Evolutionary conservation across 37 sponge, comb jelly and placozoan genomes (phyloP).

Genomic region (Diacarnus erythraeanus): DNA sequence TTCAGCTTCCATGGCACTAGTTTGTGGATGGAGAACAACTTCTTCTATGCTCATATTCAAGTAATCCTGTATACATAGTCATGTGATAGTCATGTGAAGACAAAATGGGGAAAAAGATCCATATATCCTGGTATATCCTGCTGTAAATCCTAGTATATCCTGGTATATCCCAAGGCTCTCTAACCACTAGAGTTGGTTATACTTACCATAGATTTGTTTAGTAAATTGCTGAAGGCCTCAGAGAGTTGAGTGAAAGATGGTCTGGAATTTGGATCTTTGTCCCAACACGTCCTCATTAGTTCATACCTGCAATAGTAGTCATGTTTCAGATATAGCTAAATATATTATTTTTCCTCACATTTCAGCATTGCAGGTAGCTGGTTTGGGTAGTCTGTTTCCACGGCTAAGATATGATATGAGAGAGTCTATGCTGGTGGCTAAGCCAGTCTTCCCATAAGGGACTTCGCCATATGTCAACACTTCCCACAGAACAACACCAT

Average conservation of each 20-base stretch:
- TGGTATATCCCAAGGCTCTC: not conserved
- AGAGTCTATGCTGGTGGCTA: conserved; percentile 42
- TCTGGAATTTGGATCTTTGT: conserved; percentile 13
- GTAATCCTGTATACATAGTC: conserved; percentile 6
- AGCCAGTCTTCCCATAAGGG: conserved; percentile 27
- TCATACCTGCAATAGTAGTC: conserved; percentile 27
- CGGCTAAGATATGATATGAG: conserved; percentile 31
- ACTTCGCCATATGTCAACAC: conserved; percentile 61
- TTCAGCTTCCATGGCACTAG: conserved; percentile 1
- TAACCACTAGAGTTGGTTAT: not conserved
- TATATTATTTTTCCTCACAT: conserved; percentile 39
- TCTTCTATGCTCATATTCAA: conserved; percentile 17
- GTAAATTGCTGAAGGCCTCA: not conserved
- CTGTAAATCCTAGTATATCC: not conserved
- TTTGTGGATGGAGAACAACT: not conserved
- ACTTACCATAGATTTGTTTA: not conserved
- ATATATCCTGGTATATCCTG: not conserved
- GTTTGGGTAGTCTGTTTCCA: conserved; percentile 53
- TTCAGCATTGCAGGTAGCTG: conserved; percentile 42
- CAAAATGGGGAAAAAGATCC: not conserved
- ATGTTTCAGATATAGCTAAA: not conserved
- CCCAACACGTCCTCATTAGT: conserved; percentile 59
- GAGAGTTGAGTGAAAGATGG: conserved; percentile 60
- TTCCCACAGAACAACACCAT: conserved; percentile 75
- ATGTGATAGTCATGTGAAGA: not conserved